Base-by-base conservation (phyloP, 2,888 invertebrate genomes). In the Romanomermis culicivorax region DNA sequence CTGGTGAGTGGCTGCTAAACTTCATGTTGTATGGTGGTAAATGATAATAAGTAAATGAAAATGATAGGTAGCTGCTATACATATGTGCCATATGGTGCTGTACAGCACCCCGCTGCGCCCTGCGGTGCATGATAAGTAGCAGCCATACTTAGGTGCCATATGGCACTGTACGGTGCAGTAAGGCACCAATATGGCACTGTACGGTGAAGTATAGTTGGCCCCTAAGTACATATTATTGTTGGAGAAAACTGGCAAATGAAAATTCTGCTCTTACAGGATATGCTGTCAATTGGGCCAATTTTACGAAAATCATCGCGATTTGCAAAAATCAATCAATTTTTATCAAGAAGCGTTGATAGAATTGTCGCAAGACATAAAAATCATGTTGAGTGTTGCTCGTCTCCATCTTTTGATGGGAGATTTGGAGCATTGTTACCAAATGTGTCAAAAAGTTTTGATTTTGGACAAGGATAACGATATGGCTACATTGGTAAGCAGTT, bases 381-480 rank as follows among this genome's bases (percentile, higher is more conserved):
- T 68, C 2, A 68, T 68, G 63, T 61, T 74, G 53, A 69, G 69
- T 53, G 63, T 74, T 57, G 71, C 72, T 2, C 66, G 68, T 23
- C 62, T 72, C 30, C 70, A 71, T 60, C 62, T 73, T 59, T 61
- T 63, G 14, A 68, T 69, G 27, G 85, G 84, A 64, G 81, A 85
- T 64, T 75, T 87, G 60, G 85, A 87, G 58, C 77, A 81, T 60
- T 93, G 91, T 68, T 83, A 87, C 61, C 81, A 84, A 64, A 83
- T 82, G 1, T 88, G 91, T 65, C 77, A 81, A 52, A 77, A 81
- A 11, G 76, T 93, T 27, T 72, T 93, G 51, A 81, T 81, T 63
- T 76, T 82, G 1, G 87, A 91, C 67, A 80, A 82, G 1, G 84
- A 85, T 63, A 87, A 89, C 69, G 88, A 91, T 68, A 80, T 82